Percentiles rank a stretch among this genome's conserved stretches.
These are phyloP conservation scores for Podargus strigoides DNA, from an alignment of 2,797 vertebrate species.

Conservation along the genomic window DNA sequence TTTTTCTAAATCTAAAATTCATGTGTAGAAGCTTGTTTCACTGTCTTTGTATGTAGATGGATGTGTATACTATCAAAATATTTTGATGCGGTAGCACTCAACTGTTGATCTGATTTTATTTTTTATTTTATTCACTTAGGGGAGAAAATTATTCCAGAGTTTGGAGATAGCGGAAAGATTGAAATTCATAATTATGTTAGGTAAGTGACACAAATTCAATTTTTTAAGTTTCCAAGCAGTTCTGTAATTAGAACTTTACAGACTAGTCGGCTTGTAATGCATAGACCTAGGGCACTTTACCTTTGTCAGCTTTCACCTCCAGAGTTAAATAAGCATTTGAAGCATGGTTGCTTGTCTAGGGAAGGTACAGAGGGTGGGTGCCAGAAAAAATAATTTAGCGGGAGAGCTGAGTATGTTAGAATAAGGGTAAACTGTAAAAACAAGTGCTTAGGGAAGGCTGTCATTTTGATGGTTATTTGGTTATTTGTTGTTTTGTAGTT, in stretches of 20 bases:
- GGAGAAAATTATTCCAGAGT: conserved; percentile 89
- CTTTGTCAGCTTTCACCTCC: neutral
- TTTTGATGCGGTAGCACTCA: neutral
- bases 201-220: conserved; percentile 74
- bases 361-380: neutral
- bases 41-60: neutral
- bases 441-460: neutral
- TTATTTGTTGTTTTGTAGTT: too few relatives aligned
- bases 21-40: neutral
- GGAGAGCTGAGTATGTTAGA: neutral
- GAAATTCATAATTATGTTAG: conserved; percentile 91
- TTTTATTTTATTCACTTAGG: conserved; percentile 78
- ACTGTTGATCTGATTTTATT: neutral
- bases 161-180: conserved; percentile 90
- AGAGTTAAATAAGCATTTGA: neutral
- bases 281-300: neutral
- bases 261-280: neutral
- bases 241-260: neutral
- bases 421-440: neutral
- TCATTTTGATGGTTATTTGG: neutral
- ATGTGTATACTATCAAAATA: neutral
- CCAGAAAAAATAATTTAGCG: neutral
- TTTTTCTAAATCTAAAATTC: neutral
- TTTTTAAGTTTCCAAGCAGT: neutral
- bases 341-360: neutral